Conservation (phyloP, 2,113 vertebrate genomes). For the Poecile atricapillus region DNA sequence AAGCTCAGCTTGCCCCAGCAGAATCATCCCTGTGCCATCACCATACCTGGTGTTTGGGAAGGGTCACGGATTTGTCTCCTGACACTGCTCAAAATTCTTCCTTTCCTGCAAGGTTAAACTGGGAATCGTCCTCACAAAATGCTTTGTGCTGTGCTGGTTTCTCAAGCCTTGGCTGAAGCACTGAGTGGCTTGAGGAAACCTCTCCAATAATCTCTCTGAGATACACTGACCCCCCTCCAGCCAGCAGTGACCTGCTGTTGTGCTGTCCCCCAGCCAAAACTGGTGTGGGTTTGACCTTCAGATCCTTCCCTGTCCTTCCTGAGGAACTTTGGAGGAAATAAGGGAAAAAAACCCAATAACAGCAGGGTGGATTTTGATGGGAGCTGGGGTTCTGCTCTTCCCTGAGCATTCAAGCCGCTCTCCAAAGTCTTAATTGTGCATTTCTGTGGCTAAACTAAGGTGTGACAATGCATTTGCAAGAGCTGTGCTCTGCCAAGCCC, state of each 20-base stretch:
- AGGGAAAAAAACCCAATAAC: accelerated
- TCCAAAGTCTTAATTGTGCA: neutral
- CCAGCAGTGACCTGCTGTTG: neutral
- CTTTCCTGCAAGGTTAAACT: neutral
- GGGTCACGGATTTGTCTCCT: neutral
- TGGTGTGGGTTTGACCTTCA: neutral
- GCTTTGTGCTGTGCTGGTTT: neutral
- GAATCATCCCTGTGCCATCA: neutral
- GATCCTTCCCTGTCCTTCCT: neutral
- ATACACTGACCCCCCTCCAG: neutral
- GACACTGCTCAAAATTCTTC: neutral
- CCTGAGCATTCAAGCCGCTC: neutral
- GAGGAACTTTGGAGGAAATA: neutral
- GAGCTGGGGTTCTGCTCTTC: neutral
- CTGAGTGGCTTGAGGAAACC: neutral
- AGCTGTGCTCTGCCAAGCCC: neutral
- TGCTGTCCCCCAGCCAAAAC: neutral
- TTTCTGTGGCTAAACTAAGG: neutral
- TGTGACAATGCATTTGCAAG: neutral
- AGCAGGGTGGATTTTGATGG: neutral
- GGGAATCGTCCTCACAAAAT: neutral
- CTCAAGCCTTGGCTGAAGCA: neutral
- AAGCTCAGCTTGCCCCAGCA: neutral
- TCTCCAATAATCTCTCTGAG: neutral
- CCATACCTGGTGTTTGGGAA: neutral